Conservation (phyloP, 2,113 vertebrate species). For the Pristiophorus japonicus region DNA sequence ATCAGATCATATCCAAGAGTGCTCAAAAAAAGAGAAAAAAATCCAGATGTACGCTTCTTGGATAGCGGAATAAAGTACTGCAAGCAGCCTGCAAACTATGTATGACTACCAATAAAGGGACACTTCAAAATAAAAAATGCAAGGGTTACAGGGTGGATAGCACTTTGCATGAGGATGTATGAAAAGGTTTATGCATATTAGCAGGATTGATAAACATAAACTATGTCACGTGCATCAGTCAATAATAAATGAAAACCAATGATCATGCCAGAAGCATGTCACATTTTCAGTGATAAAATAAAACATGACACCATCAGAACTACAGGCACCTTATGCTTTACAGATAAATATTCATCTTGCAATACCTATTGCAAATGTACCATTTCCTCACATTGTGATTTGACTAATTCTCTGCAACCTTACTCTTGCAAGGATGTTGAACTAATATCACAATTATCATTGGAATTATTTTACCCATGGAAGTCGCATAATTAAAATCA, state of each 20-base stretch:
- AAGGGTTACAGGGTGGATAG: background rate
- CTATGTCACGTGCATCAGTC: slow-evolving; percentile 44
- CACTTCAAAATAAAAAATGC: slow-evolving; percentile 29
- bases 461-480: background rate
- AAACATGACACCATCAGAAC: background rate
- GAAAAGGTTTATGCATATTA: slow-evolving; percentile 14
- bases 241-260: slow-evolving; percentile 38
- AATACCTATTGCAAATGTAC: background rate
- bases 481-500: background rate
- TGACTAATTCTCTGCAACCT: background rate
- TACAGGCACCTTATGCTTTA: background rate
- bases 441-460: background rate
- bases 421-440: background rate
- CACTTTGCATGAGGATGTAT: slow-evolving; percentile 19
- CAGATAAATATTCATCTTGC: background rate
- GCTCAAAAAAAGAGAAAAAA: slow-evolving; percentile 10
- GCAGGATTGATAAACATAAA: background rate
- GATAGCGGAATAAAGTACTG: slow-evolving; percentile 29
- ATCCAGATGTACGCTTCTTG: slow-evolving; percentile 15
- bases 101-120: slow-evolving; percentile 12
- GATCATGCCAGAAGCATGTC: slow-evolving; percentile 36
- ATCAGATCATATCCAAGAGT: slow-evolving; percentile 17
- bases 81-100: slow-evolving; percentile 34
- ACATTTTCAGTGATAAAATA: slow-evolving; percentile 7
- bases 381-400: background rate